Base-by-base conservation (phyloP, 2,888 invertebrate species). In the Suillia variegata region DNA sequence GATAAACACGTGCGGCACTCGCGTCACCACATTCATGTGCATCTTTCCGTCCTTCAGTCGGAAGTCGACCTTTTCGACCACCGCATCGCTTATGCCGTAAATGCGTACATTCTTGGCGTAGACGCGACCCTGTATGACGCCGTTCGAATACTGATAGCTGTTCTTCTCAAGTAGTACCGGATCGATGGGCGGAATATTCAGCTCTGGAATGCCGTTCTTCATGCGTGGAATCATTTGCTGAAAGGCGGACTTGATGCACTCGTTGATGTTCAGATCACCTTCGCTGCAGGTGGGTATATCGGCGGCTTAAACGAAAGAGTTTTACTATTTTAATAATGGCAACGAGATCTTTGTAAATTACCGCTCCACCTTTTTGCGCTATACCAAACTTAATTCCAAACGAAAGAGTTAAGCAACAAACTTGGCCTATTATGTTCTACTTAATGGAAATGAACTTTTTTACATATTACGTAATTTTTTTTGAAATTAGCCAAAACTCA, bases 11-110 rank as follows among this genome's bases (percentile, higher is more conserved):
- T 82, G 82, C 0, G 89, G 88, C 24, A 87, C 77, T 38, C 83
- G 83, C 61, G 87, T 71, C 61, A 87, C 86, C 6, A 88, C 70
- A 75, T 88, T 87, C 63, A 89, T 69, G 34, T 84, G 83, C 59
- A 88, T 85, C 33, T 80, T 82, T 2, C 68, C 65, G 45, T 73
- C 71, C 50, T 73, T 68, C 42, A 63, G 55, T 8, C 73, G 67
- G 51, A 76, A 86, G 81, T 86, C 85, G 31, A 86, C 86, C 63
- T 86, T 86, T 48, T 85, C 83, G 51, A 89, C 84, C 21, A 79
- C 83, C 4, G 85, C 79, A 24, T 80, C 78, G 57, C 84, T 83
- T 24, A 88, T 68, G 2, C 89, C 89, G 65, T 83, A 81, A 0
- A 86, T 83, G 59, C 82, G 82, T 0, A 85, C 82, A 68, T 89